Conservation (phyloP, 1,140 invertebrate genomes). For the Anagrus nilaparvatae region DNA sequence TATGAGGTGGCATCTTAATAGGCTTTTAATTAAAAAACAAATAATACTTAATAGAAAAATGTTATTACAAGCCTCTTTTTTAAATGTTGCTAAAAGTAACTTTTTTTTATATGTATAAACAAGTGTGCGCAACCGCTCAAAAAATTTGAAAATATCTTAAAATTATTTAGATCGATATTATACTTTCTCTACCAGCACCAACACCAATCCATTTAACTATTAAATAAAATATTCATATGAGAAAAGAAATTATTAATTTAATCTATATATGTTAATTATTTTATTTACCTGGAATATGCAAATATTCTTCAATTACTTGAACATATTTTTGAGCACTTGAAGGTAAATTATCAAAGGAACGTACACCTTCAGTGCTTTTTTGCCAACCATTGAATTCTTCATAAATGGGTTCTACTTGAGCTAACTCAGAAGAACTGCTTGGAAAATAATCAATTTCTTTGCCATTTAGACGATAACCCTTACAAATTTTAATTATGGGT, state of each 20-base stretch:
- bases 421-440: constrained; percentile 60
- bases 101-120: constrained; percentile 14
- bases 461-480: constrained; percentile 60
- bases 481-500: constrained; percentile 78
- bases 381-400: constrained; percentile 88
- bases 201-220: constrained; percentile 95
- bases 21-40: constrained; percentile 7
- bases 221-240: constrained; percentile 33
- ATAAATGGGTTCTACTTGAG: constrained; percentile 75
- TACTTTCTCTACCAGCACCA: constrained; percentile 74
- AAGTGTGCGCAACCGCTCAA: constrained; percentile 27
- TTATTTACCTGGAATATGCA: constrained; percentile 71
- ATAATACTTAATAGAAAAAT: constrained; percentile 12
- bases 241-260: constrained; percentile 7
- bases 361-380: constrained; percentile 67
- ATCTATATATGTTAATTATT: not conserved
- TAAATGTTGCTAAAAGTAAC: constrained; percentile 12
- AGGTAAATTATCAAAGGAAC: constrained; percentile 79
- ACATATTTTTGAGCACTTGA: constrained; percentile 81
- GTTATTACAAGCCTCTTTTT: constrained; percentile 10
- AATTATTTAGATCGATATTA: constrained; percentile 36
- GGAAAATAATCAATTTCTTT: constrained; percentile 72
- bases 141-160: constrained; percentile 27
- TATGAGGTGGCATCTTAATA: constrained; percentile 4
- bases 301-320: constrained; percentile 69